Evolutionary conservation across 2,113 vertebrate genomes (phyloP).

Genomic region (Empidonax traillii): DNA sequence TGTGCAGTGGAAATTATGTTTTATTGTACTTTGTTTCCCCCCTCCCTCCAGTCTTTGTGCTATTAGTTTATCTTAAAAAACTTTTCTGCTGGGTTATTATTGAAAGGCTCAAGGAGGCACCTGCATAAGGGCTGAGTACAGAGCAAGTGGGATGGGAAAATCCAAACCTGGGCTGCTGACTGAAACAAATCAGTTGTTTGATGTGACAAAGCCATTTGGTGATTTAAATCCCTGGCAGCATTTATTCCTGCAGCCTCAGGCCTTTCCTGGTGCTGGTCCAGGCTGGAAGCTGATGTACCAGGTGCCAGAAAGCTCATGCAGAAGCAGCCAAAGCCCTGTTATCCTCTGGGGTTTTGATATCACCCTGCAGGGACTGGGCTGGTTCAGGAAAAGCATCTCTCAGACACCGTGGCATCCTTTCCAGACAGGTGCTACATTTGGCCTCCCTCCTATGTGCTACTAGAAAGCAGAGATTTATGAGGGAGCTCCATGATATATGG

Average conservation of each 20-base stretch:
- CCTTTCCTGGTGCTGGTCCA: constrained; percentile 6
- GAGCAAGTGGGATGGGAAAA: not conserved
- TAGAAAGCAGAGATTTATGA: constrained; percentile 49
- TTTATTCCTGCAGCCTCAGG: not conserved
- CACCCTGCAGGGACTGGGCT: not conserved
- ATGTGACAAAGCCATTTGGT: not conserved
- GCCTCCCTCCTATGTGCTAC: constrained; percentile 20
- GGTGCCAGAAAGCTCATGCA: not conserved
- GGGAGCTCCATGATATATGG: not conserved
- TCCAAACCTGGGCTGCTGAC: not conserved
- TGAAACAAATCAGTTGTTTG: not conserved
- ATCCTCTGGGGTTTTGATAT: not conserved
- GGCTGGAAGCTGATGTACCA: not conserved
- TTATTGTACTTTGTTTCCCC: not conserved
- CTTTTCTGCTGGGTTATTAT: not conserved
- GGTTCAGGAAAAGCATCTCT: constrained; percentile 16
- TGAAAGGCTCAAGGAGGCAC: not conserved
- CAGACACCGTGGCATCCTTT: not conserved
- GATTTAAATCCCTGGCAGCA: not conserved
- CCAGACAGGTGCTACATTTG: constrained; percentile 53
- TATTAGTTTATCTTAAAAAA: not conserved
- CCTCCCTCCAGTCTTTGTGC: not conserved
- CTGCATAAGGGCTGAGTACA: not conserved
- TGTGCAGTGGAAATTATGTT: not conserved
- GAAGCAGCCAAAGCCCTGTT: not conserved